Evolutionary conservation across 1,140 invertebrate species (phyloP).

Genomic region (Nebria ingens): DNA sequence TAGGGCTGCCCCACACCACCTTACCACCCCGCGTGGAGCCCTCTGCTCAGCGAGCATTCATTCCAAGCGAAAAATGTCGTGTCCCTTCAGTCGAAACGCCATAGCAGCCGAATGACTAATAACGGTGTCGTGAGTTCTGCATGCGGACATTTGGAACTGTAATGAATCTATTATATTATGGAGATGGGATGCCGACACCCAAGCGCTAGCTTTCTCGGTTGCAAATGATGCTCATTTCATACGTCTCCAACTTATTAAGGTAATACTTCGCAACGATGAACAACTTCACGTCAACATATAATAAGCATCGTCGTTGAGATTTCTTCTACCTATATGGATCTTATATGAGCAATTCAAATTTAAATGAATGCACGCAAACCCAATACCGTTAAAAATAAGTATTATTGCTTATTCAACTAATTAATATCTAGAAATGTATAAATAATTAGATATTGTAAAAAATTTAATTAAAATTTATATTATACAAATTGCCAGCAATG

Average conservation of each 20-base stretch:
- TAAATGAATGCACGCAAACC: too few species aligned
- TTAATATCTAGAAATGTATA: too few species aligned
- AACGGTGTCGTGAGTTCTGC: constrained; percentile 25
- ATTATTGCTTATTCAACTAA: too few species aligned
- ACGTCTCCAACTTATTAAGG: constrained; percentile 5
- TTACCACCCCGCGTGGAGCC: constrained; percentile 1
- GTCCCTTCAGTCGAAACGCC: neutral
- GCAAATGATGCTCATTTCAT: constrained; percentile 14
- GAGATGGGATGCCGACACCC: neutral
- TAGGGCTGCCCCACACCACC: neutral
- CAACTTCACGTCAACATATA: too few species aligned
- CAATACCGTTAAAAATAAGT: too few species aligned
- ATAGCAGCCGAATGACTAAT: constrained; percentile 26
- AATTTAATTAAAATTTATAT: too few species aligned
- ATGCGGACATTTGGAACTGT: constrained; percentile 25
- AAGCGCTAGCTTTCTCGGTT: neutral
- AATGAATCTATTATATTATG: constrained; percentile 31
- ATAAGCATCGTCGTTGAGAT: too few species aligned
- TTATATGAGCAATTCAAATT: too few species aligned
- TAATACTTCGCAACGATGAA: neutral
- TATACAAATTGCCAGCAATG: too few species aligned
- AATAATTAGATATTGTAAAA: too few species aligned
- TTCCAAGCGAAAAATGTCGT: constrained; percentile 7
- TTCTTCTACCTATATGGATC: too few species aligned
- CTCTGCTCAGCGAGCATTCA: constrained; percentile 14